Conservation (phyloP, 2,113 vertebrate genomes). For the Butorides virescens region DNA sequence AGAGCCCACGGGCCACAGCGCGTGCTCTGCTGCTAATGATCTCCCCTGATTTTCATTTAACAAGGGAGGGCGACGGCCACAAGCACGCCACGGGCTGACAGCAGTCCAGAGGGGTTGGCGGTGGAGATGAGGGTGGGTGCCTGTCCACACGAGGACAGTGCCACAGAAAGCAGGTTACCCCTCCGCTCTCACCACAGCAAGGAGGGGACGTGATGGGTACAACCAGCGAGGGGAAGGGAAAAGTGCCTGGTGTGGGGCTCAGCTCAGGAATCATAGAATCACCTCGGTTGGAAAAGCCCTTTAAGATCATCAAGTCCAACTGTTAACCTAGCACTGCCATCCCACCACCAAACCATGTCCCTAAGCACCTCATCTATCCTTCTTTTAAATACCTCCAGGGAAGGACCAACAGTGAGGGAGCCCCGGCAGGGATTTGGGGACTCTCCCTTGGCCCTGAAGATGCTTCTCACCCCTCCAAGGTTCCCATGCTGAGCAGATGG, state of each 20-base stretch:
- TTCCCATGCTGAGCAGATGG: accelerated
- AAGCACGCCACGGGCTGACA: neutral
- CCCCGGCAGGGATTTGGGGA: neutral
- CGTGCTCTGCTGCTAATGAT: neutral
- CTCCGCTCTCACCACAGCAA: accelerated
- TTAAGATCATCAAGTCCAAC: no score
- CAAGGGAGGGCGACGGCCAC: accelerated
- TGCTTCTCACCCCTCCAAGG: neutral
- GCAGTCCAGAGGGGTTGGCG: neutral
- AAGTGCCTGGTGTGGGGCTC: neutral
- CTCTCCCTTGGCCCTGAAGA: neutral
- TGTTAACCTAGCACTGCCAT: no score
- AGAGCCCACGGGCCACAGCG: neutral
- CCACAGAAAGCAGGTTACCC: neutral
- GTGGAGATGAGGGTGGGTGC: accelerated
- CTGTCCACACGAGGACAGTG: neutral
- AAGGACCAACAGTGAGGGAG: neutral
- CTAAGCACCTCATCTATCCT: no score
- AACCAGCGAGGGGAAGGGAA: neutral
- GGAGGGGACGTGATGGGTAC: neutral
- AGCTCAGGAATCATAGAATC: no score
- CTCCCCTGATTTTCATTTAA: neutral
- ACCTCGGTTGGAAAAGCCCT: no score
- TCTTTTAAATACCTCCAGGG: no score
- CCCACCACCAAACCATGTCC: no score